A percentile compares a stretch with the other conserved stretches of the same genome.
Conservation (phyloP, 1,140 invertebrate genomes). For the Apis cerana region DNA sequence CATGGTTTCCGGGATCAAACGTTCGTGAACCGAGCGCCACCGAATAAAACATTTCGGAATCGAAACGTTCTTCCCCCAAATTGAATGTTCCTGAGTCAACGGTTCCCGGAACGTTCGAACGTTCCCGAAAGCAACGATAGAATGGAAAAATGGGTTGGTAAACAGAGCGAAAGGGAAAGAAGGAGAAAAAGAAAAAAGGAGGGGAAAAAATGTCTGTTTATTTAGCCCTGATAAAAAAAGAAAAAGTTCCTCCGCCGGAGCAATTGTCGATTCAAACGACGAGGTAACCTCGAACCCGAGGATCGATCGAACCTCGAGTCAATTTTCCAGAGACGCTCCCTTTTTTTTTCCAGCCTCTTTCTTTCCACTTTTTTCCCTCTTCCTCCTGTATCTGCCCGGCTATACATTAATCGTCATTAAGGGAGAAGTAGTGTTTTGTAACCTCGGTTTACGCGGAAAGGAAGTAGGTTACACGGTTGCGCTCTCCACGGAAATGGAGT, state of each 20-base stretch:
- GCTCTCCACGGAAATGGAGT: conserved; percentile 40
- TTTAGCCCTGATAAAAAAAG: not conserved
- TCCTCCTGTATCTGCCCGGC: not conserved
- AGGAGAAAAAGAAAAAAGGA: no score
- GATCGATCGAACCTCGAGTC: not conserved
- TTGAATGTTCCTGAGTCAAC: not conserved
- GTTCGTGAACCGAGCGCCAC: not conserved
- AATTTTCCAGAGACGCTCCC: not conserved
- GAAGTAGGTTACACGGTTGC: conserved; percentile 23
- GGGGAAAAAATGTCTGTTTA: not conserved
- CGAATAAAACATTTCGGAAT: conserved; percentile 9
- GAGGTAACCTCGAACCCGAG: not conserved
- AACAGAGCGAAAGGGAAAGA: not conserved
- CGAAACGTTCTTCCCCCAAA: not conserved
- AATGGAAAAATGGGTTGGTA: conserved; percentile 10
- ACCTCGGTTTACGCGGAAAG: not conserved
- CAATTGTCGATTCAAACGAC: not conserved
- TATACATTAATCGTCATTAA: conserved; percentile 50
- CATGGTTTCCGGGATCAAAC: not conserved
- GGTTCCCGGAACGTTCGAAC: no score
- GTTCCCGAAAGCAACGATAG: not conserved
- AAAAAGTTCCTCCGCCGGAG: not conserved
- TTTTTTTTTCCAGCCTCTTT: no score
- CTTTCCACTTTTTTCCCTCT: no score
- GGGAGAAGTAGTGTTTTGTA: conserved; percentile 1